Evolutionary conservation across 2,113 vertebrate genomes (phyloP).

Genomic region (Furnarius figulus): DNA sequence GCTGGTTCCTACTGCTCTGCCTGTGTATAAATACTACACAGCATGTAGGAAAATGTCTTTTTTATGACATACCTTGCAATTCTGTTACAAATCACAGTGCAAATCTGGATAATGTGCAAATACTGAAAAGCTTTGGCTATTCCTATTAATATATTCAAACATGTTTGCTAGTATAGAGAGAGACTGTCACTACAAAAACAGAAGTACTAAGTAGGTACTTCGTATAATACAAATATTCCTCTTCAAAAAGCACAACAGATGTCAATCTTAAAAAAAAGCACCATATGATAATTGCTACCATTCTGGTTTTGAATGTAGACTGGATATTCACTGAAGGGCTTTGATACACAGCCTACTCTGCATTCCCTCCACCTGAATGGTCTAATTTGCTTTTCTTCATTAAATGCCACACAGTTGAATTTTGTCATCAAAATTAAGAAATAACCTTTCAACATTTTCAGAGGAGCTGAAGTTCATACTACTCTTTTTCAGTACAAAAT

Average conservation of each 20-base stretch:
- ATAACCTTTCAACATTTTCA: background rate
- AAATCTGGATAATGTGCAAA: constrained; percentile 63
- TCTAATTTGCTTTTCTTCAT: background rate
- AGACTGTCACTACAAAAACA: constrained; percentile 15
- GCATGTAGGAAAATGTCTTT: background rate
- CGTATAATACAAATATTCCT: background rate
- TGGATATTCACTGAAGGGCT: background rate
- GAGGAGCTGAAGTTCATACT: background rate
- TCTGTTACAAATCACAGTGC: constrained; percentile 69
- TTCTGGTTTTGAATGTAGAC: background rate
- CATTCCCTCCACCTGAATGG: background rate
- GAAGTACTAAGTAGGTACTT: background rate
- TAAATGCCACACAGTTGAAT: background rate
- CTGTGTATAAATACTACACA: background rate
- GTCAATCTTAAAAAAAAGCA: background rate
- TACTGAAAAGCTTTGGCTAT: constrained; percentile 60
- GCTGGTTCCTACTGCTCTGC: background rate
- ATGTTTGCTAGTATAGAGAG: constrained; percentile 67
- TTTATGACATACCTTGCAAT: constrained; percentile 66
- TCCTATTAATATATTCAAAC: constrained; percentile 68
- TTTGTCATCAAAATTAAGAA: background rate
- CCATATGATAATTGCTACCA: background rate
- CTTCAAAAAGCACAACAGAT: background rate
- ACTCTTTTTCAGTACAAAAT: background rate
- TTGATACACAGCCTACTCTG: background rate